phyloP scores from a whole-genome alignment of 2,888 invertebrate genomes.

The Zaprionus lineosus region DNA sequence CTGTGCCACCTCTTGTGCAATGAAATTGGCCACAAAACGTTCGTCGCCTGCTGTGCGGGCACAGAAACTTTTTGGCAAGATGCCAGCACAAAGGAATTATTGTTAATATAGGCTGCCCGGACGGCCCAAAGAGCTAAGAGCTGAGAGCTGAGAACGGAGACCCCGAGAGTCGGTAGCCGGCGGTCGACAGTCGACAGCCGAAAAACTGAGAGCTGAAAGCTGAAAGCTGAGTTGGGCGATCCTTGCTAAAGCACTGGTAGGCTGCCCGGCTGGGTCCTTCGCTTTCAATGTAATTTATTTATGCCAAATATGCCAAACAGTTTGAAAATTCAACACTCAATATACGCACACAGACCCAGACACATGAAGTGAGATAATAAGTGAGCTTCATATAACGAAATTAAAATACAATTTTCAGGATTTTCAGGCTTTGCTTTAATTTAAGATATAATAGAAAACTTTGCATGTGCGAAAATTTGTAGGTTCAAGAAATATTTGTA shows the following conservation, averaged over 20 bases:
- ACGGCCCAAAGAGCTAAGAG: slow-evolving; percentile 24
- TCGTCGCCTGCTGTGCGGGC: slow-evolving; percentile 67
- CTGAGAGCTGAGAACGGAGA: not conserved
- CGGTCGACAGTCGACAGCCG: too few relatives aligned
- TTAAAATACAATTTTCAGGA: slow-evolving; percentile 16
- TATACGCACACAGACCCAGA: not conserved
- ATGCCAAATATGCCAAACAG: slow-evolving; percentile 64
- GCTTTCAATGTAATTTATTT: slow-evolving; percentile 64
- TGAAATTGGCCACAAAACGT: slow-evolving; percentile 73
- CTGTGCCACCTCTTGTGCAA: slow-evolving; percentile 28
- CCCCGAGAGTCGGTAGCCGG: too few relatives aligned
- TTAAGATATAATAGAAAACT: too few relatives aligned
- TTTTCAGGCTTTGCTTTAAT: too few relatives aligned
- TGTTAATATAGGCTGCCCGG: slow-evolving; percentile 70
- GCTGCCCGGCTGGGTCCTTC: slow-evolving; percentile 24
- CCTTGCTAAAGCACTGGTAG: slow-evolving; percentile 14
- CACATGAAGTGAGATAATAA: too few relatives aligned
- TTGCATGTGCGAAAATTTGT: too few relatives aligned
- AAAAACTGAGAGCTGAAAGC: not conserved
- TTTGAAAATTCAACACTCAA: slow-evolving; percentile 47
- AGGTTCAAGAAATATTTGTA: too few relatives aligned
- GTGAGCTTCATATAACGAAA: slow-evolving; percentile 15
- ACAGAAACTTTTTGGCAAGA: slow-evolving; percentile 63
- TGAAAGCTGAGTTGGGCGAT: slow-evolving; percentile 1
- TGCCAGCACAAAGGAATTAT: slow-evolving; percentile 70